Evolutionary conservation across 1,140 invertebrate genomes (phyloP), one percentile per base, ranked within the genome.

Genomic region (Babylonia areolata): DNA sequence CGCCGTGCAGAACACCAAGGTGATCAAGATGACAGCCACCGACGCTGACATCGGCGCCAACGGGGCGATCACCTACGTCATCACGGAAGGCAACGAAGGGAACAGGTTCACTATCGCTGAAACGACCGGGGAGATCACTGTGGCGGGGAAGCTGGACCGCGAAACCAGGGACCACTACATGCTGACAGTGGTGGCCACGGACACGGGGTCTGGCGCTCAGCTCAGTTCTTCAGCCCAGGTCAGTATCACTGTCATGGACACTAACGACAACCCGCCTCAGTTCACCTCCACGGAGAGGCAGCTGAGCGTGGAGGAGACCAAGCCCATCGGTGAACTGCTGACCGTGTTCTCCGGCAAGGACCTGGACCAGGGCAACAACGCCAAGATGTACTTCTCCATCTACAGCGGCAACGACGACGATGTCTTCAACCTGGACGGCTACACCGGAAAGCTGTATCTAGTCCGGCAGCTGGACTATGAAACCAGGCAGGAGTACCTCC

Each of bases 371-470:
- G 94, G 94, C 0, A 97, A 96, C 0, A 94, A 96, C 31, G 95
- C 95, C 15, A 96, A 96, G 35, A 89, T 94, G 3, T 84, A 86
- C n/a, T 99, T 97, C 92, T 96, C 96, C 20, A 97, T 99, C 89
- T 97, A 97, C n/a, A 97, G 97, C 17, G 98, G 98, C 23, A 98
- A 99, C 92, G 95, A 97, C n/a, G 97, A 97, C 0, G 96, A 97
- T 86, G 97, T 97, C 15, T 96, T 99, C 77, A 96, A 95, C 91
- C 96, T 99, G 73, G 97, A 98, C 94, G 91, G 96, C 23, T 96
- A 96, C 46, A 97, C 96, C 69, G 98, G 98, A n/a, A 97, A 97
- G 94, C 95, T 99, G 6, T 96, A 97, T 92, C 96, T 98, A 0
- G 96, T 84, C 37, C 97, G 95, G 92, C 97, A 96, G 0, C 95